Conservation (phyloP, 2,888 invertebrate species). For the Scaptomyza parva region DNA sequence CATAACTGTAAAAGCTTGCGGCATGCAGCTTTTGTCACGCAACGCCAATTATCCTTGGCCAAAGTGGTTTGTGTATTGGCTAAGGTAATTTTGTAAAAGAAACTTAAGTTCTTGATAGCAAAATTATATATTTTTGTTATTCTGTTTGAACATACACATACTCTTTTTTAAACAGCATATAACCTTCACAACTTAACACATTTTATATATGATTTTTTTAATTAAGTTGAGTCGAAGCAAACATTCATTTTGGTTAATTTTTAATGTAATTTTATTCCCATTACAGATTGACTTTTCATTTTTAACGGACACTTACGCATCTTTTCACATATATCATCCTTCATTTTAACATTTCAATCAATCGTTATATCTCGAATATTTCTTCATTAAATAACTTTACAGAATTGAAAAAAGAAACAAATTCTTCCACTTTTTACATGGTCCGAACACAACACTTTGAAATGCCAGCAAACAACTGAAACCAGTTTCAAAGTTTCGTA, state of each 20-base stretch:
- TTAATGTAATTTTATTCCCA: background rate
- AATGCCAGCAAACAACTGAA: slow-evolving; percentile 63
- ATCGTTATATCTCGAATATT: background rate
- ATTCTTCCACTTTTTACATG: background rate
- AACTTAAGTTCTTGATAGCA: no score
- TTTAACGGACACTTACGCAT: slow-evolving; percentile 30
- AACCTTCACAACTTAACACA: no score
- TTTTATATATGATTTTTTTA: no score
- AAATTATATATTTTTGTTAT: no score
- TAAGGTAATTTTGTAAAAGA: background rate
- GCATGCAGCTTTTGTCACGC: slow-evolving; percentile 30
- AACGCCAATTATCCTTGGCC: background rate
- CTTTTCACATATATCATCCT: slow-evolving; percentile 28
- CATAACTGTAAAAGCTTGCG: background rate
- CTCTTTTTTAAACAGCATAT: no score
- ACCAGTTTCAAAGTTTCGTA: slow-evolving; percentile 12
- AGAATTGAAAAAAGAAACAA: background rate
- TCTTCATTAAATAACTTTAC: background rate
- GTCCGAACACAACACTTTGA: slow-evolving; percentile 19
- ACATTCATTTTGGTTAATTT: background rate
- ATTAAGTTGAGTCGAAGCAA: no score
- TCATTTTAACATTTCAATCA: slow-evolving; percentile 11
- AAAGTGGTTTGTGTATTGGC: slow-evolving; percentile 25
- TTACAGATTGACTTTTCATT: background rate
- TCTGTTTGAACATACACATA: no score